Evolutionary conservation across 2,888 invertebrate genomes (phyloP).

Genomic region (Conomelus anceps): DNA sequence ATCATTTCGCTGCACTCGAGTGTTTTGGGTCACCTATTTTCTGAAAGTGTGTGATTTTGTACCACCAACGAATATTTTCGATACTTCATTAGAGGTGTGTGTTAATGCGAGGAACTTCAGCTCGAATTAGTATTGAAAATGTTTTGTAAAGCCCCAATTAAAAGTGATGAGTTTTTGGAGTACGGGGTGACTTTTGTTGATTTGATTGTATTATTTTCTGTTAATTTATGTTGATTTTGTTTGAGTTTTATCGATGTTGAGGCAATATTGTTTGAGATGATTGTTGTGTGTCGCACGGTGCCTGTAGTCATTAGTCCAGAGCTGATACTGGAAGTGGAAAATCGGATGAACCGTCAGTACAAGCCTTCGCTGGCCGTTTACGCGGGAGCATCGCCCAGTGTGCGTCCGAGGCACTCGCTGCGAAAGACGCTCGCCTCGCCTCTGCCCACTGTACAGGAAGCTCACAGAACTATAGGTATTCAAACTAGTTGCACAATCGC

Average conservation of each 20-base stretch:
- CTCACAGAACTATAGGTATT: constrained; percentile 53
- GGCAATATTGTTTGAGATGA: constrained; percentile 11
- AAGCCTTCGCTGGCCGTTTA: constrained; percentile 56
- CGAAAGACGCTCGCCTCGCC: constrained; percentile 34
- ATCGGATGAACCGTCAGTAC: constrained; percentile 74
- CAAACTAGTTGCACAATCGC: background rate
- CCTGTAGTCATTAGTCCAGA: constrained; percentile 79
- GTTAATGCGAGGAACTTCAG: too few species aligned
- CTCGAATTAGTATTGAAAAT: too few species aligned
- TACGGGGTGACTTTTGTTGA: background rate
- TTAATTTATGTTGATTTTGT: constrained; percentile 28
- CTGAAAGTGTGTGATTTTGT: too few species aligned
- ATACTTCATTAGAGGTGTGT: too few species aligned
- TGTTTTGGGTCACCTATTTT: too few species aligned
- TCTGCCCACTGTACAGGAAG: constrained; percentile 66
- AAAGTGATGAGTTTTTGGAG: background rate
- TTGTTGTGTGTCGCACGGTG: constrained; percentile 36
- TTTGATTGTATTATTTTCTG: constrained; percentile 9
- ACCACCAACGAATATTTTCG: too few species aligned
- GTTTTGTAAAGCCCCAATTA: too few species aligned
- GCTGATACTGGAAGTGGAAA: constrained; percentile 81
- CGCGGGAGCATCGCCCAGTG: background rate
- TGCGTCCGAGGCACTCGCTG: constrained; percentile 15
- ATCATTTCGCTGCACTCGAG: too few species aligned
- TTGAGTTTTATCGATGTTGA: constrained; percentile 31